Evolutionary conservation across 2,113 vertebrate genomes (phyloP).

Genomic region (Mus spicilegus): DNA sequence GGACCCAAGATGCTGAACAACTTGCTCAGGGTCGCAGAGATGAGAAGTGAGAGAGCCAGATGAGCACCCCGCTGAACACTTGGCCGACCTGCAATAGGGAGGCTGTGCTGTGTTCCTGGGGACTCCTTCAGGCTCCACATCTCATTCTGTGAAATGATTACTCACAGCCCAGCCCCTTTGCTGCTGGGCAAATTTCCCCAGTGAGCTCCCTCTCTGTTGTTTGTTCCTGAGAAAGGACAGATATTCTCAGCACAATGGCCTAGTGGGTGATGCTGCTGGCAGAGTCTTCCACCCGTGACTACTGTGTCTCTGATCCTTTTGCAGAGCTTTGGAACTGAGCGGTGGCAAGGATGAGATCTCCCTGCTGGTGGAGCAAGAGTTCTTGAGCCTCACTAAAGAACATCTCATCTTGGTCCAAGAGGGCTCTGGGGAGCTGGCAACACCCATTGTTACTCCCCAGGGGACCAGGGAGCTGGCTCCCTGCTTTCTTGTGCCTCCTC

Average conservation of each 20-base stretch:
- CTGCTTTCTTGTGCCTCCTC: slow-evolving; percentile 22
- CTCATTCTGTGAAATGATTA: neutral
- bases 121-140: neutral
- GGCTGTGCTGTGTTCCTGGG: neutral
- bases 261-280: fast-evolving
- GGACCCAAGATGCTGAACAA: neutral
- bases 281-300: neutral
- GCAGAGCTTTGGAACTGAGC: slow-evolving; percentile 66
- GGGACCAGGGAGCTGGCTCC: neutral
- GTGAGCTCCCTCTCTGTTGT: neutral
- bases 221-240: neutral
- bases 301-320: slow-evolving; percentile 18
- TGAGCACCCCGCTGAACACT: no score
- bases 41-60: neutral
- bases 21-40: neutral
- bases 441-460: neutral
- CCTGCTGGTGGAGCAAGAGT: slow-evolving; percentile 81
- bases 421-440: slow-evolving; percentile 4
- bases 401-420: slow-evolving; percentile 77
- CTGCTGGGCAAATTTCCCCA: neutral
- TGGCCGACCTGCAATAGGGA: neutral
- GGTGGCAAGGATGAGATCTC: slow-evolving; percentile 78
- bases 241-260: neutral
- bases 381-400: slow-evolving; percentile 81
- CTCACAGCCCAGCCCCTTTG: neutral